Evolutionary conservation across 2,113 vertebrate genomes (phyloP).

Genomic region (Pangasianodon gigas): DNA sequence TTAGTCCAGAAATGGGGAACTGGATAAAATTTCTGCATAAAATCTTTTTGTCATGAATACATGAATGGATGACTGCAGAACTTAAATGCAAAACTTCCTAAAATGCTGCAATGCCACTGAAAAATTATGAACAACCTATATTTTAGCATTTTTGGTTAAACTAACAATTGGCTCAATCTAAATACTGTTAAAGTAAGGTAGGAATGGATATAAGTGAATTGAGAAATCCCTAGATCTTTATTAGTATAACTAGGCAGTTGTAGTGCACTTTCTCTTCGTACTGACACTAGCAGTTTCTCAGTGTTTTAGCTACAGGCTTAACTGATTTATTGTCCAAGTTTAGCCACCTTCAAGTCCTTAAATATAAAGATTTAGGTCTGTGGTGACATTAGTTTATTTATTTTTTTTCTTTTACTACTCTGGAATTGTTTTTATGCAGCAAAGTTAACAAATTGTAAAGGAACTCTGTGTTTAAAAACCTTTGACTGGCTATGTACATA

Average conservation of each 20-base stretch:
- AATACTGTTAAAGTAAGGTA: background rate
- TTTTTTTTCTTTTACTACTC: too few relatives aligned
- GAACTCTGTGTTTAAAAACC: background rate
- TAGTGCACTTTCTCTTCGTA: background rate
- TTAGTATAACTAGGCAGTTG: background rate
- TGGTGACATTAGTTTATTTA: too few relatives aligned
- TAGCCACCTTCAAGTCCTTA: too few relatives aligned
- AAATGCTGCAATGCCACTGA: background rate
- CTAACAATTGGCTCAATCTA: background rate
- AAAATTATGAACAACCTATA: background rate
- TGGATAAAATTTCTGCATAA: background rate
- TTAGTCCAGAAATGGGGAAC: background rate
- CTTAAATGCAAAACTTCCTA: background rate
- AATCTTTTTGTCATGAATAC: background rate
- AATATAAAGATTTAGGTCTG: too few relatives aligned
- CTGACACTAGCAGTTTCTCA: background rate
- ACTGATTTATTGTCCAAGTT: background rate
- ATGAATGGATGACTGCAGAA: background rate
- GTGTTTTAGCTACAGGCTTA: background rate
- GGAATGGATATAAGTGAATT: background rate
- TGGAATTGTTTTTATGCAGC: too few relatives aligned
- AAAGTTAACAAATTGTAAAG: background rate
- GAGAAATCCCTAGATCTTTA: background rate
- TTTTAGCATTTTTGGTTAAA: background rate
- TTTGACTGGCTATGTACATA: too few relatives aligned